Percentiles rank a stretch among this genome's conserved stretches.
Conservation (phyloP, 2,797 vertebrate species). For the Rhadinocentrus ornatus region DNA sequence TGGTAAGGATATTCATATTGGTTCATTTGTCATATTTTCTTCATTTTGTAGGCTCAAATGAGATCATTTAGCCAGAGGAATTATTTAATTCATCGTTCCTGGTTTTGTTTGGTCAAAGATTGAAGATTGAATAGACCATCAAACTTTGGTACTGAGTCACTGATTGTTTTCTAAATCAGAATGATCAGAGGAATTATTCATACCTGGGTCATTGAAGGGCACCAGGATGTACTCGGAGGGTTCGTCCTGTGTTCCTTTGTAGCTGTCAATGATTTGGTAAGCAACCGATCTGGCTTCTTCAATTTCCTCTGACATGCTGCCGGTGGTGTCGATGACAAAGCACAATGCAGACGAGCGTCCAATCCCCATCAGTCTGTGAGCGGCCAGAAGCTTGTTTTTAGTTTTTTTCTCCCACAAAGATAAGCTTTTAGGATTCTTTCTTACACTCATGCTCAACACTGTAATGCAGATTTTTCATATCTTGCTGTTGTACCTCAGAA, state of each 20-base stretch:
- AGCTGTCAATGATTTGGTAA: constrained; percentile 74
- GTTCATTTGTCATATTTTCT: no score
- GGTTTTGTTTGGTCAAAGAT: no score
- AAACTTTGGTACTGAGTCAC: no score
- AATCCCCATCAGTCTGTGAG: constrained; percentile 80
- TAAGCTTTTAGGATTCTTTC: neutral
- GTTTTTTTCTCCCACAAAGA: neutral
- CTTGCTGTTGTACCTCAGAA: constrained; percentile 65
- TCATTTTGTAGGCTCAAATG: no score
- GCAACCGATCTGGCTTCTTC: constrained; percentile 53
- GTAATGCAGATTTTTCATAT: neutral
- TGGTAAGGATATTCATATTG: no score
- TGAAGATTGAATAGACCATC: no score
- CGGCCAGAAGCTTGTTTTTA: neutral
- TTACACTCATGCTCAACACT: neutral
- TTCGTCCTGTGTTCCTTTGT: constrained; percentile 80
- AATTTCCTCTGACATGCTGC: constrained; percentile 81
- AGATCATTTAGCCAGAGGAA: no score
- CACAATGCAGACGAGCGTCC: constrained; percentile 75
- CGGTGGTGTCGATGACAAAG: constrained; percentile 84
- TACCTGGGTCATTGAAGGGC: constrained; percentile 84
- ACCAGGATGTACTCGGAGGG: constrained; percentile 84
- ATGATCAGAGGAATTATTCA: no score
- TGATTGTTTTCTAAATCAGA: no score
- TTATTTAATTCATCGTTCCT: no score